A percentile compares a stretch with the other conserved stretches of the same genome.
phyloP scores from a whole-genome alignment of 1,140 invertebrate genomes.

The Diorhabda sublineata region DNA sequence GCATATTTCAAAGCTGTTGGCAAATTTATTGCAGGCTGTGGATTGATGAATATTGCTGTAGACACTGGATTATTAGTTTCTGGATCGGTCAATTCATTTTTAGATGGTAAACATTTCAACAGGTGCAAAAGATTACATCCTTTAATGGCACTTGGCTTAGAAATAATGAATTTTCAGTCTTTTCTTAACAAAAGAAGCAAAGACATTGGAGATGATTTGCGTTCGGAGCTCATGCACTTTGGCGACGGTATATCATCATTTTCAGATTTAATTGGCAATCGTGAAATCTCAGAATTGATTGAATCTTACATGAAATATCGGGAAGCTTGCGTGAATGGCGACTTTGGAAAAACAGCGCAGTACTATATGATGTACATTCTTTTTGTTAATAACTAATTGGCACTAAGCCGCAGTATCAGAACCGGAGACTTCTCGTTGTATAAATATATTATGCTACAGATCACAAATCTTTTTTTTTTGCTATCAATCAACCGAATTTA shows the following conservation, averaged over 20 bases:
- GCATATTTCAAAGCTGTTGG: constrained; percentile 45
- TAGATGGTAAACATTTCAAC: constrained; percentile 37
- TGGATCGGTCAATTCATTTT: constrained; percentile 40
- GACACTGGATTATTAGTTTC: constrained; percentile 38
- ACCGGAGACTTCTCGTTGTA: constrained; percentile 35
- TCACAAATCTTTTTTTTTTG: constrained; percentile 34
- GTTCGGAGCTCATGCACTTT: constrained; percentile 10
- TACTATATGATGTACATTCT: constrained; percentile 41
- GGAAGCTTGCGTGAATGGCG: constrained; percentile 18
- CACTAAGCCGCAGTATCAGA: constrained; percentile 35
- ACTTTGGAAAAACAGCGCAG: constrained; percentile 42
- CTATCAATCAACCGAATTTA: constrained; percentile 32
- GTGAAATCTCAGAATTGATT: constrained; percentile 7
- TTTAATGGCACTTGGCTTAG: constrained; percentile 32
- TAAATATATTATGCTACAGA: constrained; percentile 24
- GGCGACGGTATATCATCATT: constrained; percentile 14
- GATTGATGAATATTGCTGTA: constrained; percentile 38
- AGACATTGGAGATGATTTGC: constrained; percentile 11
- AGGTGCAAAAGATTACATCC: constrained; percentile 44
- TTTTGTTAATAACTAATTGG: constrained; percentile 37
- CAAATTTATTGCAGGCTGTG: constrained; percentile 41
- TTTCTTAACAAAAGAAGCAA: constrained; percentile 12
- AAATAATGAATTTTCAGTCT: constrained; percentile 33
- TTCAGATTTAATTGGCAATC: constrained; percentile 5
- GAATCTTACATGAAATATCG: constrained; percentile 4